A percentile compares a stretch with the other conserved stretches of the same genome.
Conservation (phyloP, 2,797 vertebrate species). For the Sylvilagus floridanus region DNA sequence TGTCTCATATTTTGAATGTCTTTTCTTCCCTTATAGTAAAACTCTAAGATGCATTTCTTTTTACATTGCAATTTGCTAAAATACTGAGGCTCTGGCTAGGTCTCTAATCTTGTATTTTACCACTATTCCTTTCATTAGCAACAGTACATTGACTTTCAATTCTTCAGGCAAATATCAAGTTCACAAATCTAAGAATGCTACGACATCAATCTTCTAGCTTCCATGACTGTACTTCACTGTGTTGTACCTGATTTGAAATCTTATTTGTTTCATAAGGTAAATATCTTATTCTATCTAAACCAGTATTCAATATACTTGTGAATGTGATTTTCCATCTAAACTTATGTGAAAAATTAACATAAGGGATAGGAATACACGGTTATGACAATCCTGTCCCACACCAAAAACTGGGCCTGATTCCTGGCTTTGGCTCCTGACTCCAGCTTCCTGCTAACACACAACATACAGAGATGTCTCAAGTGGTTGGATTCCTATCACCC, state of each 20-base stretch:
- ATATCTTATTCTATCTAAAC: neutral
- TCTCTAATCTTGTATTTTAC: neutral
- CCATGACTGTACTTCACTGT: neutral
- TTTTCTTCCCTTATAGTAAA: neutral
- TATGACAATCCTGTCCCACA: no score
- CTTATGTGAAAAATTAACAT: no score
- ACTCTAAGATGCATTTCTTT: neutral
- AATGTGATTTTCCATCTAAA: neutral
- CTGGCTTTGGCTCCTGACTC: no score
- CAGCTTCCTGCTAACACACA: no score
- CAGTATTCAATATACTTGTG: neutral
- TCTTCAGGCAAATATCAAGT: neutral
- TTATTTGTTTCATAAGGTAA: neutral
- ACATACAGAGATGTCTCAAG: no score
- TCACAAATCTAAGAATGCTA: neutral
- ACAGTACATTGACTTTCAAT: neutral
- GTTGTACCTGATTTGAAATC: accelerated
- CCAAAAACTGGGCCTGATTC: no score
- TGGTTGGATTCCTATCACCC: no score
- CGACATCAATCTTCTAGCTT: neutral
- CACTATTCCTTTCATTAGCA: neutral
- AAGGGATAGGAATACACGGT: no score
- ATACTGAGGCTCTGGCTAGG: neutral
- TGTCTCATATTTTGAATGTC: neutral
- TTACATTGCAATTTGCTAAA: neutral